phyloP scores from a whole-genome alignment of 1,140 invertebrate species.

The Drosophila lacteicornis region DNA sequence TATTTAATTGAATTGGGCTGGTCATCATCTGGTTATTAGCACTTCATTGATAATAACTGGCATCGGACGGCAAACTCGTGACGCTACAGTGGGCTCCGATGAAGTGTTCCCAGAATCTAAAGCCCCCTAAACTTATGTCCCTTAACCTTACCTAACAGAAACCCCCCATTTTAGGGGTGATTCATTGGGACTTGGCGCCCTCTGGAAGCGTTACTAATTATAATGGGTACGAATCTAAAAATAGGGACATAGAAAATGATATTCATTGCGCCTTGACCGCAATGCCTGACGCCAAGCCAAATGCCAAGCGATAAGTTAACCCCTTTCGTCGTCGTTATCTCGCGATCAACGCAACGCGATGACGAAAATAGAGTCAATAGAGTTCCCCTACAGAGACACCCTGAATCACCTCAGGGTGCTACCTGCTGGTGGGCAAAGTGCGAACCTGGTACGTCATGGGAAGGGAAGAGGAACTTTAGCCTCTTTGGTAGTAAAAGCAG shows the following conservation, averaged over 20 bases:
- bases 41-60: slow-evolving; percentile 28
- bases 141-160: background rate
- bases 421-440: slow-evolving; percentile 28
- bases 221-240: slow-evolving; percentile 11
- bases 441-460: slow-evolving; percentile 22
- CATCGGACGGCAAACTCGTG: slow-evolving; percentile 28
- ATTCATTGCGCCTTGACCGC: slow-evolving; percentile 6
- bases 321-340: slow-evolving; percentile 26
- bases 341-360: slow-evolving; percentile 11
- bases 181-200: slow-evolving; percentile 3
- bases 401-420: slow-evolving; percentile 6
- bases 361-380: slow-evolving; percentile 42
- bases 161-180: background rate
- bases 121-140: background rate
- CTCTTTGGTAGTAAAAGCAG: background rate
- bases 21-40: slow-evolving; percentile 21
- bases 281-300: slow-evolving; percentile 21
- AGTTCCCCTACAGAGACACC: slow-evolving; percentile 26
- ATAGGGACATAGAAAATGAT: slow-evolving; percentile 1
- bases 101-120: background rate
- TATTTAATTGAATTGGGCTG: background rate
- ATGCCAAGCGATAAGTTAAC: slow-evolving; percentile 15
- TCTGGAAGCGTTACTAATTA: slow-evolving; percentile 8
- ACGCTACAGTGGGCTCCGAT: slow-evolving; percentile 10
- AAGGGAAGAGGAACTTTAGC: slow-evolving; percentile 4